Percentiles rank a stretch among this genome's conserved stretches.
Conservation (phyloP, 2,797 vertebrate species). For the Syncerus caffer region DNA sequence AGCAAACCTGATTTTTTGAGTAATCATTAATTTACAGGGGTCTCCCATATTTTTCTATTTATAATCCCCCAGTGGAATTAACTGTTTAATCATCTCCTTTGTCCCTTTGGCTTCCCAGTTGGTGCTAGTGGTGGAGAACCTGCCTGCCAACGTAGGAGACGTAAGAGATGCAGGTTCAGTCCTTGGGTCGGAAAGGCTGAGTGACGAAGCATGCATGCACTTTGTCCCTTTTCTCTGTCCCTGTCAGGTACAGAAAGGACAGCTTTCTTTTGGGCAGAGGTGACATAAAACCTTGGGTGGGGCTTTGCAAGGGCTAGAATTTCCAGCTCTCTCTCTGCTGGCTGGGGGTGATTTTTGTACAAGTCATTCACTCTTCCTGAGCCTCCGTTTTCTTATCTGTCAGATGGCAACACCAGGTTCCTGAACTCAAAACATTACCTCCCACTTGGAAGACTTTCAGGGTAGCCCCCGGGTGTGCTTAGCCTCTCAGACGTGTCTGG, state of each 20-base stretch:
- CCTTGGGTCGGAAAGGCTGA: neutral
- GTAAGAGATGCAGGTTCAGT: neutral
- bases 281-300: neutral
- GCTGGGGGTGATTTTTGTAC: neutral
- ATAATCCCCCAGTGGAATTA: neutral
- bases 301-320: neutral
- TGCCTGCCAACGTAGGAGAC: neutral
- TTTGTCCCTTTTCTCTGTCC: neutral
- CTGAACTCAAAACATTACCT: neutral
- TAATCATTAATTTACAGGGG: neutral
- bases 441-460: neutral
- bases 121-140: neutral
- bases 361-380: neutral
- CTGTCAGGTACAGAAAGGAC: neutral
- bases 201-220: neutral
- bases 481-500: neutral
- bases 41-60: neutral
- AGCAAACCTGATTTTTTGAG: neutral
- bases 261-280: neutral
- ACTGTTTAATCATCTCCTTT: neutral
- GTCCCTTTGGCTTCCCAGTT: neutral
- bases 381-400: neutral
- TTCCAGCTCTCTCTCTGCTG: neutral
- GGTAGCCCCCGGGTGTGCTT: neutral
- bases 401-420: neutral